A percentile compares a stretch with the other conserved stretches of the same genome.
phyloP scores from a whole-genome alignment of 2,888 invertebrate genomes.

The Cordilura impudica region DNA sequence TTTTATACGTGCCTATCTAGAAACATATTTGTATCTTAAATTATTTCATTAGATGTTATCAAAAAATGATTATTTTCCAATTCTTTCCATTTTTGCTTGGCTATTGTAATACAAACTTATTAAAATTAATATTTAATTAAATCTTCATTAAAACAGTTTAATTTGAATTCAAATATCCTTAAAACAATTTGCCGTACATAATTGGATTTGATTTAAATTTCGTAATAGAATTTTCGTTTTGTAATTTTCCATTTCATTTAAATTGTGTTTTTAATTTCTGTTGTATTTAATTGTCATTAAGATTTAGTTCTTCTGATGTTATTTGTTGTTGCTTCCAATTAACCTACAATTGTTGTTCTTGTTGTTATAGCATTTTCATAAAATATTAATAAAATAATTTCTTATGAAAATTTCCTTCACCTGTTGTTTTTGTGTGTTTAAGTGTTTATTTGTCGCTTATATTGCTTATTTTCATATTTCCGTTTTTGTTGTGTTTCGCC shows the following conservation, averaged over 20 bases:
- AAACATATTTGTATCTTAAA: too few species aligned
- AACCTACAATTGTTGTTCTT: constrained; percentile 35
- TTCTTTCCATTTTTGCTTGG: too few species aligned
- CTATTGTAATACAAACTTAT: too few species aligned
- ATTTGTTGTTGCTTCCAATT: constrained; percentile 47
- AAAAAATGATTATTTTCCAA: too few species aligned
- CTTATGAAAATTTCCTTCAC: constrained; percentile 51
- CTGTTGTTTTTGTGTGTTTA: constrained; percentile 48
- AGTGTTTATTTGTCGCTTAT: constrained; percentile 52
- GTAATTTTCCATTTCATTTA: constrained; percentile 13
- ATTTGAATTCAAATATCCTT: neutral
- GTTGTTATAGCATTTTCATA: constrained; percentile 41
- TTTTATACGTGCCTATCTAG: too few species aligned
- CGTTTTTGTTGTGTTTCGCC: constrained; percentile 15
- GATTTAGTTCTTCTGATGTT: neutral
- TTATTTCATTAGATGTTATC: too few species aligned
- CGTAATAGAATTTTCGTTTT: neutral
- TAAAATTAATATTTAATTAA: too few species aligned
- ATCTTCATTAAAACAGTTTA: neutral
- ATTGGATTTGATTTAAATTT: neutral
- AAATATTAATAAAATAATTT: constrained; percentile 61
- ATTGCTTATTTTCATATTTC: constrained; percentile 47
- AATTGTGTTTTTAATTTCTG: neutral
- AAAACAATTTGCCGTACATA: neutral
- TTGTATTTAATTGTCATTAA: neutral